Evolutionary conservation across 2,113 vertebrate species (phyloP).

Genomic region (Leptodactylus fuscus): DNA sequence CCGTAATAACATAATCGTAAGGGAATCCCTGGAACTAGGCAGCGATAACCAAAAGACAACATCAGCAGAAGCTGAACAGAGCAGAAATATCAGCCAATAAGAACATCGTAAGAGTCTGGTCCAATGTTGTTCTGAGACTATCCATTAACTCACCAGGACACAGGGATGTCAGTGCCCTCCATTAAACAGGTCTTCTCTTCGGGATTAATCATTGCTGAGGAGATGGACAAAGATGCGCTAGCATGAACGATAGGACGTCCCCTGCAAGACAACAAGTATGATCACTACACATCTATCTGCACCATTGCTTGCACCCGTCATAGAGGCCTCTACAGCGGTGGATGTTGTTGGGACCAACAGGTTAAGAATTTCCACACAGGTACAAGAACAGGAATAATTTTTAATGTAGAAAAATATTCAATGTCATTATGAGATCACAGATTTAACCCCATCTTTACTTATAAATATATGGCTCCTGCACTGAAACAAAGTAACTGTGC

Average conservation of each 20-base stretch:
- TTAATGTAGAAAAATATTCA: neutral
- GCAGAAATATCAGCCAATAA: neutral
- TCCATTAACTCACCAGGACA: slow-evolving; percentile 89
- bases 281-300: neutral
- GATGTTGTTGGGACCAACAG: neutral
- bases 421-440: too few species aligned
- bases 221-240: slow-evolving; percentile 79
- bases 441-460: too few species aligned
- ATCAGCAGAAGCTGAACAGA: neutral
- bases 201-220: slow-evolving; percentile 89
- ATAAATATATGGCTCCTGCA: too few species aligned
- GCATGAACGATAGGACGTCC: slow-evolving; percentile 87
- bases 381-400: neutral
- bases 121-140: too few species aligned
- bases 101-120: neutral
- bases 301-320: neutral
- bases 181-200: slow-evolving; percentile 84
- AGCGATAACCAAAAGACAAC: neutral
- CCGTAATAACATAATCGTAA: neutral
- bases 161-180: slow-evolving; percentile 67
- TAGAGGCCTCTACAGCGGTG: neutral
- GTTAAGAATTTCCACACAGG: neutral
- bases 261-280: slow-evolving; percentile 65
- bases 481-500: too few species aligned
- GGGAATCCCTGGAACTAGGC: neutral